phyloP scores from a whole-genome alignment of 1,140 invertebrate species.

The Drosophila kurseongensis region DNA sequence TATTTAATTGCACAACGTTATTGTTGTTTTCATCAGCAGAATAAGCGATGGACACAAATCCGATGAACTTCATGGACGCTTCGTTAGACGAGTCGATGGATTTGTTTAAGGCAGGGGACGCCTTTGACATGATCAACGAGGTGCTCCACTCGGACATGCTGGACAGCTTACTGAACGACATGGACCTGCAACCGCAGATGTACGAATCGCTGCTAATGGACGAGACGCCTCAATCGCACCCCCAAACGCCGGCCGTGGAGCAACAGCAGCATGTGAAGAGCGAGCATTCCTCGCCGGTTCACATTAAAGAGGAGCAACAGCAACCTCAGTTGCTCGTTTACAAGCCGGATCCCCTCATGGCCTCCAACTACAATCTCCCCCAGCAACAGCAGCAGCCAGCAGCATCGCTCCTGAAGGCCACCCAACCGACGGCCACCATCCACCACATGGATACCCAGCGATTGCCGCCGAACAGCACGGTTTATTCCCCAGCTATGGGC shows the following conservation, averaged over 20 bases:
- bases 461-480: slow-evolving; percentile 21
- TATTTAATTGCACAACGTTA: slow-evolving; percentile 23
- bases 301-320: slow-evolving; percentile 66
- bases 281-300: slow-evolving; percentile 61
- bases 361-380: slow-evolving; percentile 52
- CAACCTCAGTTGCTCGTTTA: slow-evolving; percentile 37
- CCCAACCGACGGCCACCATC: slow-evolving; percentile 67
- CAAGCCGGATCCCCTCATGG: slow-evolving; percentile 69
- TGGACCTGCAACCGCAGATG: slow-evolving; percentile 63
- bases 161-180: slow-evolving; percentile 69
- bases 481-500: slow-evolving; percentile 24
- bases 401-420: slow-evolving; percentile 19
- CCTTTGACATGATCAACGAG: slow-evolving; percentile 74
- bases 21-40: slow-evolving; percentile 40
- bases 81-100: slow-evolving; percentile 61
- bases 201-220: slow-evolving; percentile 51
- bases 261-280: slow-evolving; percentile 45
- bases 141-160: slow-evolving; percentile 75
- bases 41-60: slow-evolving; percentile 40
- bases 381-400: slow-evolving; percentile 30
- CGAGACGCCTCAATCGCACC: slow-evolving; percentile 18
- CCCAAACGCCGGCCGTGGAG: slow-evolving; percentile 15
- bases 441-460: slow-evolving; percentile 63
- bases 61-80: slow-evolving; percentile 53
- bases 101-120: slow-evolving; percentile 75